These are phyloP conservation scores for Dendrolimus kikuchii DNA, from an alignment of 1,140 invertebrate genomes.

Conservation along the genomic window DNA sequence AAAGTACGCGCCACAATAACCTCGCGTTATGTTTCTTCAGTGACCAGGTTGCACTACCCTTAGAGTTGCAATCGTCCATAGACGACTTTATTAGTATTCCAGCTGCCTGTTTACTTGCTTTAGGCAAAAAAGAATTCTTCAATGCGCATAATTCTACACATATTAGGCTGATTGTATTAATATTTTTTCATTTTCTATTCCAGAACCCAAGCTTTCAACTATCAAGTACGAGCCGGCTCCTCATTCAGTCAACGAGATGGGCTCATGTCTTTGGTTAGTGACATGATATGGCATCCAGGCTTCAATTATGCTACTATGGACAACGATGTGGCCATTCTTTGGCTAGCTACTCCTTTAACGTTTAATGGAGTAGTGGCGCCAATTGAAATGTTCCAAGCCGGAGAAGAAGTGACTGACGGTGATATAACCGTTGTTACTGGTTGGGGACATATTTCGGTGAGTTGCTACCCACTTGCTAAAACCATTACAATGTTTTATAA, in stretches of 20 bases:
- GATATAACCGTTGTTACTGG: slow-evolving; percentile 47
- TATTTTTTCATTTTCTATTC: slow-evolving; percentile 12
- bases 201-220: slow-evolving; percentile 26
- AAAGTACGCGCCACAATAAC: no score
- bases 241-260: slow-evolving; percentile 46
- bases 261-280: slow-evolving; percentile 35
- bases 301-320: slow-evolving; percentile 51
- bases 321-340: slow-evolving; percentile 76
- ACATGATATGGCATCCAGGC: slow-evolving; percentile 35
- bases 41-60: no score
- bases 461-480: not conserved
- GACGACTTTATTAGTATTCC: no score
- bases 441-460: slow-evolving; percentile 50
- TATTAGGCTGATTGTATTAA: not conserved
- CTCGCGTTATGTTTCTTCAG: no score
- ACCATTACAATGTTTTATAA: no score
- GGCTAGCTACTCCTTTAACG: slow-evolving; percentile 68
- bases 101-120: no score
- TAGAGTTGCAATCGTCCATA: no score
- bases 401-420: slow-evolving; percentile 47
- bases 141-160: not conserved
- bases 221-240: slow-evolving; percentile 45
- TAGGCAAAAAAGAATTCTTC: no score
- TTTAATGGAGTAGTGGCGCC: slow-evolving; percentile 68
- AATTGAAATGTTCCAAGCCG: slow-evolving; percentile 62